Conservation (phyloP, 2,113 vertebrate species). For the Neoarius graeffei region DNA sequence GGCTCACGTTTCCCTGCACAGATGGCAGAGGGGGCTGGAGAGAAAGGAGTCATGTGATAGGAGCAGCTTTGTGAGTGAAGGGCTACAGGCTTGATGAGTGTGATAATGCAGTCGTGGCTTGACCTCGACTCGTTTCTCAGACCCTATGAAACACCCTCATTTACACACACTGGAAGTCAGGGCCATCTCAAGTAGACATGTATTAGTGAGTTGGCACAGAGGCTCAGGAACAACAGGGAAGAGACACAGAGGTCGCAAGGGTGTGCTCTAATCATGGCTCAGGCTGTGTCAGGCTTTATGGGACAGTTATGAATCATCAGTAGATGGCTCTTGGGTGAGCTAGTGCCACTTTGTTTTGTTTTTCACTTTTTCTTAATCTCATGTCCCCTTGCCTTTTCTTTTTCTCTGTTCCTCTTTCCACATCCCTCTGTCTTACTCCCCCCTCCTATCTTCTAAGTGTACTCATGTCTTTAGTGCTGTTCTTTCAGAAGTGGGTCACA, state of each 20-base stretch:
- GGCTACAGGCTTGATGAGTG: constrained; percentile 41
- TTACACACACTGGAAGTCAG: constrained; percentile 44
- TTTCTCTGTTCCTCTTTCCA: not conserved
- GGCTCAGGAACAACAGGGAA: not conserved
- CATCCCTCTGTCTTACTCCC: constrained; percentile 44
- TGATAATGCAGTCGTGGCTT: constrained; percentile 34
- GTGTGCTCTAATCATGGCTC: constrained; percentile 6
- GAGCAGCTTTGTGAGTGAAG: constrained; percentile 62
- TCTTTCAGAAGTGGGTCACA: constrained; percentile 79
- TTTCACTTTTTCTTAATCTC: constrained; percentile 26
- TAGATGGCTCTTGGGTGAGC: not conserved
- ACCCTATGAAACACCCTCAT: constrained; percentile 42
- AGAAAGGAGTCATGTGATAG: constrained; percentile 65
- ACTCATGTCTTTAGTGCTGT: constrained; percentile 48
- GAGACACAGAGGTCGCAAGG: not conserved
- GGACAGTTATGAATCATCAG: constrained; percentile 15
- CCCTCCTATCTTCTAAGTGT: constrained; percentile 48
- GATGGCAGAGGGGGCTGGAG: constrained; percentile 66
- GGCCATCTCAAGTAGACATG: not conserved
- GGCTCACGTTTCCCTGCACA: constrained; percentile 74
- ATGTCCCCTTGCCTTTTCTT: constrained; percentile 46
- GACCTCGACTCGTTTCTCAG: constrained; percentile 22
- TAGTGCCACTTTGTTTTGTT: constrained; percentile 20
- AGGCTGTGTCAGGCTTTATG: constrained; percentile 11
- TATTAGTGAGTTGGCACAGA: not conserved